A percentile compares a stretch with the other conserved stretches of the same genome.
phyloP scores from a whole-genome alignment of 2,888 invertebrate genomes.

The Perizoma flavofasciatum region DNA sequence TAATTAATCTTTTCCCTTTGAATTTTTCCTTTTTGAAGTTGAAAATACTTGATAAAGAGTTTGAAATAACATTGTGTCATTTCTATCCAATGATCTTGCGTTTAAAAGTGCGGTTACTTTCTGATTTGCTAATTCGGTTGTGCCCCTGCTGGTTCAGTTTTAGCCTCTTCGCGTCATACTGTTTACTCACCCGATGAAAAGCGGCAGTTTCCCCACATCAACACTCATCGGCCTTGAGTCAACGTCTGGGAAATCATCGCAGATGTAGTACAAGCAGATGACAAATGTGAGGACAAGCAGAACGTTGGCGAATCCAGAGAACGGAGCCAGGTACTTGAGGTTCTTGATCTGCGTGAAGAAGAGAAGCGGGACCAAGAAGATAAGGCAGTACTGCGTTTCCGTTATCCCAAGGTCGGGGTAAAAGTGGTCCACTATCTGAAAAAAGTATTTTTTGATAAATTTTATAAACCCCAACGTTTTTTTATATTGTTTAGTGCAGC shows the following conservation, averaged over 20 bases:
- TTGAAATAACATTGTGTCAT: too few relatives aligned
- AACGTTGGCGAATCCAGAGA: slow-evolving; percentile 94
- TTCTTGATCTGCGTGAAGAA: slow-evolving; percentile 86
- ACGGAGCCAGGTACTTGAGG: slow-evolving; percentile 93
- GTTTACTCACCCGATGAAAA: slow-evolving; percentile 89
- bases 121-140: too few relatives aligned
- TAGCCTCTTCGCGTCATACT: neutral
- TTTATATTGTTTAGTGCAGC: too few relatives aligned
- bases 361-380: slow-evolving; percentile 69
- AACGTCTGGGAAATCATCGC: slow-evolving; percentile 77
- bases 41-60: too few relatives aligned
- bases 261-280: slow-evolving; percentile 93
- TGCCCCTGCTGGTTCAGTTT: too few relatives aligned
- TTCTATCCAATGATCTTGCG: too few relatives aligned
- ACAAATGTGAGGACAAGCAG: slow-evolving; percentile 90
- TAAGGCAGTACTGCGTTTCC: slow-evolving; percentile 65
- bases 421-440: slow-evolving; percentile 70
- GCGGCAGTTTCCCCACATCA: slow-evolving; percentile 86
- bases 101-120: too few relatives aligned
- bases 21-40: too few relatives aligned
- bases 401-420: slow-evolving; percentile 47
- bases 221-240: slow-evolving; percentile 82
- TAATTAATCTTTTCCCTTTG: too few relatives aligned
- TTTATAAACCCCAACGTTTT: neutral
- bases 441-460: slow-evolving; percentile 19